Percentiles rank a stretch among this genome's conserved stretches.
These are phyloP conservation scores for Fistularia commersonii DNA, from an alignment of 2,797 vertebrate genomes.

Conservation along the genomic window DNA sequence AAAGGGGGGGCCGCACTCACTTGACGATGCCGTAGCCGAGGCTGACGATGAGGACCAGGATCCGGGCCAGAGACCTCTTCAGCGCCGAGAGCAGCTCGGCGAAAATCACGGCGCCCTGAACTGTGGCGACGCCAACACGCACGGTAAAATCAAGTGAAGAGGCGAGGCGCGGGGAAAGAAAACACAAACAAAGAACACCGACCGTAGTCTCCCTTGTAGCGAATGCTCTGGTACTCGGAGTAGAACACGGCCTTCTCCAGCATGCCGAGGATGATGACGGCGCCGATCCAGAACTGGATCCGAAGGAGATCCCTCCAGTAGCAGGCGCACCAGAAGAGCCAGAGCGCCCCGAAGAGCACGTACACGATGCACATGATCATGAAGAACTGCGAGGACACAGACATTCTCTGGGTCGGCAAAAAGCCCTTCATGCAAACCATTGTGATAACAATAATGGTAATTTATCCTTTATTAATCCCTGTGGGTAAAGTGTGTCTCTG, in stretches of 20 bases:
- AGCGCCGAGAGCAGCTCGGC: conserved; percentile 92
- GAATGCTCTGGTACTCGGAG: conserved; percentile 92
- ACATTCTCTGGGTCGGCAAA: neutral
- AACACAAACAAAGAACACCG: conserved; percentile 21
- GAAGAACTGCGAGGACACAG: conserved; percentile 62
- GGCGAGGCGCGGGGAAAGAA: neutral
- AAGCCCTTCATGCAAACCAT: too few species aligned
- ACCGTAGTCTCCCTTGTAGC: conserved; percentile 89
- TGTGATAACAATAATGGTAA: too few species aligned
- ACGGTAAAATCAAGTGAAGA: too few species aligned
- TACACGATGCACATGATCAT: conserved; percentile 97
- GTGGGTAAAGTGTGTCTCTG: too few species aligned
- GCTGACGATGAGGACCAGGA: conserved; percentile 93
- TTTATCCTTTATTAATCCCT: too few species aligned
- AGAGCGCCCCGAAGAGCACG: conserved; percentile 89
- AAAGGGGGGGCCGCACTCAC: conserved; percentile 76
- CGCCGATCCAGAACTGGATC: conserved; percentile 96
- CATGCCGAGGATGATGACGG: conserved; percentile 93
- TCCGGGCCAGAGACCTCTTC: conserved; percentile 90
- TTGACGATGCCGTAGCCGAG: conserved; percentile 94
- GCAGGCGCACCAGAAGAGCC: conserved; percentile 92
- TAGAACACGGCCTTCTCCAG: conserved; percentile 95
- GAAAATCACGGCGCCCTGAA: conserved; percentile 88
- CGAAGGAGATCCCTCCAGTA: conserved; percentile 92
- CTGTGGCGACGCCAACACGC: conserved; percentile 56